Base-by-base conservation (phyloP, 2,113 vertebrate genomes). In the Spizaetus ornatus region DNA sequence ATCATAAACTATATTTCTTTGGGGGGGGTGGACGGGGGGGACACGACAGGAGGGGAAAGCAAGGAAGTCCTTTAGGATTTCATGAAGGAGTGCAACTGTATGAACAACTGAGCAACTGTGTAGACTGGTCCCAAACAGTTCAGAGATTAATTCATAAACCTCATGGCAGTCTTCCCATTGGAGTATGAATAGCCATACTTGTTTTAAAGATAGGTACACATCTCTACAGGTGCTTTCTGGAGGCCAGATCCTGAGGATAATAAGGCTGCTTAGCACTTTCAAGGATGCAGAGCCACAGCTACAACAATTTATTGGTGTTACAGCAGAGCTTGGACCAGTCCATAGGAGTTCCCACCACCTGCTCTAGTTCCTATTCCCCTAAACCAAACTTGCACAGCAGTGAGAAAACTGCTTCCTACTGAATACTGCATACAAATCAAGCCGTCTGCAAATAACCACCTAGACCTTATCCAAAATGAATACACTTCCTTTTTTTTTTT, bases 401-500 rank as follows among this genome's bases (percentile, higher is more conserved):
- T 32, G 32, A 80, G 52, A 72, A 93, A 45, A 40, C 12, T 48
- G n/a, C 42, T 89, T 82, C 38, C 55, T 63, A 29, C 12, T 34
- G 40, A 95, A 72, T 26, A 16, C 29, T 27, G 53, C 31, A 79
- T 15, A 31, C 13, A 62, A 67, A 81, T 63, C 14, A 53, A 76
- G 53, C 21, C 31, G 22, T 11, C 36, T 67, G 23, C 40, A 77
- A 66, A 12, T 72, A 86, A 66, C 2, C 14, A 50, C 8, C 4
- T 31, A 70, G 67, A 47, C 29, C 5, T 89, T 67, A 66, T 11
- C 23, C n/a, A 58, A 58, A 91, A 89, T 43, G 6, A 76, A 80
- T 52, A 26, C 1, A 31, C 2, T 38, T 59, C 4, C 22, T 53
- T 10, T 5, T 2, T 11, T 11, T 9, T 13, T 9, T 27, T 8